Base-by-base conservation (phyloP, 2,113 vertebrate species). In the Myiozetetes cayanensis region DNA sequence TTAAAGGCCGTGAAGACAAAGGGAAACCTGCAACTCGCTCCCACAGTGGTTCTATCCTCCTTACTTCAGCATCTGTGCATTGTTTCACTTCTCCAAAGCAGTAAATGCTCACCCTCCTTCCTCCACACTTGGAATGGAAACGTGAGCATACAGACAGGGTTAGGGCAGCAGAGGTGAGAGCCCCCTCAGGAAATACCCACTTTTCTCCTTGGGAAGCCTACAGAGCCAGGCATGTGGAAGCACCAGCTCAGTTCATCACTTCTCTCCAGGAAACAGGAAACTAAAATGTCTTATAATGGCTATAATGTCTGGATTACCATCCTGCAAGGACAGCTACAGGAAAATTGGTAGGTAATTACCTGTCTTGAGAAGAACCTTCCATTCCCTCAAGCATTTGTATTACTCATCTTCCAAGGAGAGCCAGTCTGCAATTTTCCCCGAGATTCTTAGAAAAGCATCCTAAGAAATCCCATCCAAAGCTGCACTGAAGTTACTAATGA, bases 91-190 rank as follows among this genome's bases (percentile, higher is more conserved):
- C 18, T 50, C 55, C 47, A 85, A 83, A 83, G n/a, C 15, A 11
- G 53, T 24, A 44, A 44, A 27, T 41, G 61, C 30, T 43, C 13
- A 43, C 13, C 8, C 33, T 71, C 56, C 73, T 52, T 71, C 28
- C 87, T 74, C 1, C 0, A 58, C 30, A 31, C 23, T 56, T 46
- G 50, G 39, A 59, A 41, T 3, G 10, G 35, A 35, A 87, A 62
- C 0, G 0, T 59, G 39, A 59, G 56, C 7, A 10, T 1, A 19
- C 1, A 9, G 11, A 25, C 35, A 65, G 30, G 30, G 33, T 20
- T 21, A 59, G 33, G 3, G 27, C 63, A 82, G 18, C 2, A 85
- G 23, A 71, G 25, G 56, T 6, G 33, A 73, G 20, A n/a, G 16
- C 1, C 4, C 18, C 3, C 44, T 49, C n/a, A 15, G 49, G 66